A percentile compares a stretch with the other conserved stretches of the same genome.
Conservation (phyloP, 2,888 invertebrate species). For the Nomada ferruginata region DNA sequence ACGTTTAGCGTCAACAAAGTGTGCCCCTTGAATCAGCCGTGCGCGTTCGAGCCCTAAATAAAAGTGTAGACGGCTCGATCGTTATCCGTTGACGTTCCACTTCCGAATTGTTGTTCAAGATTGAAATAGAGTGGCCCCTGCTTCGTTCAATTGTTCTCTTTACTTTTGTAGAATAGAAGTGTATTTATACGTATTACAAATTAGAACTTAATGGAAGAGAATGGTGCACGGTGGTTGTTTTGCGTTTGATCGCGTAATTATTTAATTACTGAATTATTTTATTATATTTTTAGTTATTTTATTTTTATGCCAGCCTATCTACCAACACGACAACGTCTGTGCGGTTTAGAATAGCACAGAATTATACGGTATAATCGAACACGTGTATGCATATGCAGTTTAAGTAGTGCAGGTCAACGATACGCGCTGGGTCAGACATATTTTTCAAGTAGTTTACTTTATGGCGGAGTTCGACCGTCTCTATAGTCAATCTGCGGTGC, state of each 20-base stretch:
- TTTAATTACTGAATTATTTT: too few relatives aligned
- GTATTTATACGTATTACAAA: background rate
- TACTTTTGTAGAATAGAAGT: background rate
- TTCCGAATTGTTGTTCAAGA: conserved; percentile 34
- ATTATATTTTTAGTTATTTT: background rate
- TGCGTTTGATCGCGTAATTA: too few relatives aligned
- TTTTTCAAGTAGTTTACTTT: too few relatives aligned
- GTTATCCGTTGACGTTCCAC: conserved; percentile 35
- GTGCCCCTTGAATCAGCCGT: conserved; percentile 14
- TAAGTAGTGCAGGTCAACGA: too few relatives aligned
- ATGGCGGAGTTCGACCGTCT: too few relatives aligned
- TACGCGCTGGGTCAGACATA: too few relatives aligned
- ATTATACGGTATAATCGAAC: too few relatives aligned
- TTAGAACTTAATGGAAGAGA: background rate
- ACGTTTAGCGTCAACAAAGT: conserved; percentile 57
- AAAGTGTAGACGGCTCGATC: conserved; percentile 58
- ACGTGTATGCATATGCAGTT: too few relatives aligned
- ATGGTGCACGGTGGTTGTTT: background rate
- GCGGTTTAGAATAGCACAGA: too few relatives aligned
- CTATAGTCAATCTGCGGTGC: too few relatives aligned
- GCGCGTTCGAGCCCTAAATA: conserved; percentile 38
- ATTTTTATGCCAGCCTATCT: background rate
- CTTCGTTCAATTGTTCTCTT: conserved; percentile 2
- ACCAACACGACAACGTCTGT: too few relatives aligned
- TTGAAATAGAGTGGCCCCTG: conserved; percentile 25